Conservation (phyloP, 1,140 invertebrate species). For the Diabrotica undecimpunctata region DNA sequence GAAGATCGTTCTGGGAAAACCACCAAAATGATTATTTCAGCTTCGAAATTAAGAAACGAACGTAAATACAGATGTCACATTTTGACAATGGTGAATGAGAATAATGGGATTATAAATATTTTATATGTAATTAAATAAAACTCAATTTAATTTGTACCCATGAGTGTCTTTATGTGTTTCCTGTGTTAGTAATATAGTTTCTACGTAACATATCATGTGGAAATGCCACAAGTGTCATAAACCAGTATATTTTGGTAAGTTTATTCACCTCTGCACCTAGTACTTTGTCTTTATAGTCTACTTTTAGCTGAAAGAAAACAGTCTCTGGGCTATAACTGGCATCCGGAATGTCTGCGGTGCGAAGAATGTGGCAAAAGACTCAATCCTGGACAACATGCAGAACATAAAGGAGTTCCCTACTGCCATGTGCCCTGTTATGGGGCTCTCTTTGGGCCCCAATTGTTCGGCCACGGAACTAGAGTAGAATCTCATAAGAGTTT, state of each 20-base stretch:
- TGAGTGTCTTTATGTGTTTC: too few relatives aligned
- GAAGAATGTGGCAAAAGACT: slow-evolving; percentile 88
- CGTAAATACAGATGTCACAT: too few relatives aligned
- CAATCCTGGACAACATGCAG: slow-evolving; percentile 83
- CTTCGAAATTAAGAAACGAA: too few relatives aligned
- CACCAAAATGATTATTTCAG: too few relatives aligned
- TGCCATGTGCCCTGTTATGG: slow-evolving; percentile 89
- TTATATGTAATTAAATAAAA: too few relatives aligned
- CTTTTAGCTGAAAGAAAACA: slow-evolving; percentile 83
- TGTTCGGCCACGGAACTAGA: slow-evolving; percentile 83
- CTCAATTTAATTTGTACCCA: too few relatives aligned
- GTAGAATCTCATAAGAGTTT: slow-evolving; percentile 85
- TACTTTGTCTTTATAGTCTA: not conserved
- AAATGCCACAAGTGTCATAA: slow-evolving; percentile 85
- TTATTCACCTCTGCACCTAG: slow-evolving; percentile 13
- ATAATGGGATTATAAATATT: too few relatives aligned
- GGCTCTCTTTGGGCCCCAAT: slow-evolving; percentile 79
- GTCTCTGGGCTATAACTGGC: slow-evolving; percentile 90
- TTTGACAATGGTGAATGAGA: too few relatives aligned
- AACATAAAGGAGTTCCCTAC: slow-evolving; percentile 89
- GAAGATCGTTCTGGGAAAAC: too few relatives aligned
- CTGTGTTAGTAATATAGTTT: too few relatives aligned
- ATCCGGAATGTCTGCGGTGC: slow-evolving; percentile 84
- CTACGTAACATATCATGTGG: slow-evolving; percentile 59
- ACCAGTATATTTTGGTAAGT: slow-evolving; percentile 80